Evolutionary conservation across 1,140 invertebrate genomes (phyloP), one percentile per base, ranked within the genome.

Genomic region (Lucilia sericata): DNA sequence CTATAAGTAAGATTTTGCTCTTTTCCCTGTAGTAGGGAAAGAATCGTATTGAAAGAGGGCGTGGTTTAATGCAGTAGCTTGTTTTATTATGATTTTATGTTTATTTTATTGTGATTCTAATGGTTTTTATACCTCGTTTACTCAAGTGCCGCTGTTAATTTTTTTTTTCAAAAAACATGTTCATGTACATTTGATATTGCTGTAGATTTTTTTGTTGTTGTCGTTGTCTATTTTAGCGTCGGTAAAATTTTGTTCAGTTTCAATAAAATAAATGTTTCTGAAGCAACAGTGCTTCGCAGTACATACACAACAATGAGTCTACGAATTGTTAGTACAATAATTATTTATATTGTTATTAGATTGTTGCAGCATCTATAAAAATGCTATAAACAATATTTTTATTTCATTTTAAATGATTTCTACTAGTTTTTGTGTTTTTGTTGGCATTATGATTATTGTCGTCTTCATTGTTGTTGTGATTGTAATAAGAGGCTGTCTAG

Each of bases 271-370:
- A 76, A 76, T 76, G 42, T 51, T 42, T 49, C 76, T 80, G 76
- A 49, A 42, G 42, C 42, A 42, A 42, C 42, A 42, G 42, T 80
- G 76, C 42, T 80, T 47, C 47, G 3, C 42, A 80, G 76, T 49
- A 25, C 21, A 21, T 70, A 21, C 17, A 21, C 17, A 25, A 25
- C 19, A 21, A 70, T 70, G 65, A 21, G n/a, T 80, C 10, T 42
- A n/a, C 36, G 12, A 36, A 21, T 88, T 86, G 87, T 88, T 89
- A 86, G 88, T 89, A 88, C 86, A 86, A 90, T 90, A 89, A 90
- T 90, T 90, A 90, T 89, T 88, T 86, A 84, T 88, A 90, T 90
- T 89, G 87, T 90, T 89, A 90, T 90, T 89, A 90, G 88, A 90
- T 89, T 90, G 89, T 89, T 90, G 88, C 87, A 90, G 87, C 88